A percentile compares a stretch with the other conserved stretches of the same genome.
Evolutionary conservation across 92 coral and sea anemone species (phyloP).

Genomic region (Montipora capitata): DNA sequence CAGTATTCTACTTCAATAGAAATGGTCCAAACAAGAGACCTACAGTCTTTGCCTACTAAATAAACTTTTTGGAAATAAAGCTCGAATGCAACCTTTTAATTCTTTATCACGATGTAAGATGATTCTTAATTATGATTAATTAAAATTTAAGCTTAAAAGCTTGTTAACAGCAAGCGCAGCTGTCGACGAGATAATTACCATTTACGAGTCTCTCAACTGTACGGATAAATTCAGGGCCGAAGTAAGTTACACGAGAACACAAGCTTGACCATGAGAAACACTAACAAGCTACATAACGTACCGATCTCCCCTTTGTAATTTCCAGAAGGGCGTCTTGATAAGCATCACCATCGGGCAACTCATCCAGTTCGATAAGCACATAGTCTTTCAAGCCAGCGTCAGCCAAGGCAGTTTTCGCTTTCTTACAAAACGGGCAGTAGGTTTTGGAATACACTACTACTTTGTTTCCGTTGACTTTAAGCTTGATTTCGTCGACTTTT

Average conservation of each 20-base stretch:
- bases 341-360: slow-evolving; percentile 72
- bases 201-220: too few relatives aligned
- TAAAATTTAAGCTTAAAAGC: too few relatives aligned
- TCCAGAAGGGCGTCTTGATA: slow-evolving; percentile 76
- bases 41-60: too few relatives aligned
- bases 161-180: too few relatives aligned
- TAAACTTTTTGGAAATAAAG: too few relatives aligned
- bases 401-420: slow-evolving; percentile 78
- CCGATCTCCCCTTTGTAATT: slow-evolving; percentile 84
- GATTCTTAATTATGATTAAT: too few relatives aligned
- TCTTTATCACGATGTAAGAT: too few relatives aligned
- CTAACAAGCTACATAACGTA: slow-evolving; percentile 36
- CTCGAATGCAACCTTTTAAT: too few relatives aligned
- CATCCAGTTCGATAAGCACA: slow-evolving; percentile 81
- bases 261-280: background rate
- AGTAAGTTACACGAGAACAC: background rate
- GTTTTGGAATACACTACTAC: slow-evolving; percentile 92
- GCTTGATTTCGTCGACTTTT: slow-evolving; percentile 23
- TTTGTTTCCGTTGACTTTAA: slow-evolving; percentile 66
- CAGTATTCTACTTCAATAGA: too few relatives aligned
- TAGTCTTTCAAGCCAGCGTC: slow-evolving; percentile 78
- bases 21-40: too few relatives aligned
- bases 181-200: too few relatives aligned
- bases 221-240: too few relatives aligned
- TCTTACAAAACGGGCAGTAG: slow-evolving; percentile 89